These are phyloP conservation scores for Calycopis cecrops DNA, from an alignment of 1,140 invertebrate genomes.

Conservation along the genomic window DNA sequence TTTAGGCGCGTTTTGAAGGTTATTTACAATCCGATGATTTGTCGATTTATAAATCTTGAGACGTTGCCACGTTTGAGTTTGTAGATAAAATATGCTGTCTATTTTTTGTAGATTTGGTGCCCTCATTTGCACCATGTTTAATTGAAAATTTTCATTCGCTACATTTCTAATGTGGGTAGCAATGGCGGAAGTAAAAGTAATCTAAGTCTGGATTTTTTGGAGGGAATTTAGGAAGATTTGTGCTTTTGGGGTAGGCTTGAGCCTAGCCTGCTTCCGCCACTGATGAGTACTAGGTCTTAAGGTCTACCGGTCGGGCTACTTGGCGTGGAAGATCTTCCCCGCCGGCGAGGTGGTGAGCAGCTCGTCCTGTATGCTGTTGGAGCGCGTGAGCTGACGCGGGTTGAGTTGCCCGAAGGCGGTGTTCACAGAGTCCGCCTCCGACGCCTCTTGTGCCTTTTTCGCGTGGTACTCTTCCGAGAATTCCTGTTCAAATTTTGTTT, in stretches of 20 bases:
- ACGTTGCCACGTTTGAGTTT: no score
- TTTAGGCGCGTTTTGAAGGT: no score
- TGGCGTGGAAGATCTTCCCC: slow-evolving; percentile 25
- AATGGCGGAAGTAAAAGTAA: no score
- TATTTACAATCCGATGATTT: no score
- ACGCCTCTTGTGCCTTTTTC: slow-evolving; percentile 76
- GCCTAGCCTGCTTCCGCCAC: not conserved
- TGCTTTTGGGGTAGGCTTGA: not conserved
- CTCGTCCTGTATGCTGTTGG: slow-evolving; percentile 89
- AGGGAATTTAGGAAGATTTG: not conserved
- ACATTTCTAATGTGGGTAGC: no score
- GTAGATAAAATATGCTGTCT: no score
- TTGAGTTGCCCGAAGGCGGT: slow-evolving; percentile 73
- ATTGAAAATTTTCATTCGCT: no score
- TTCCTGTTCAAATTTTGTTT: slow-evolving; percentile 65
- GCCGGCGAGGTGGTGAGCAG: slow-evolving; percentile 77
- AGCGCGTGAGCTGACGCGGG: slow-evolving; percentile 79
- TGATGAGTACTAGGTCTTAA: slow-evolving; percentile 4
- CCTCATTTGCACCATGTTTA: no score
- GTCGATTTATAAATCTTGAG: no score
- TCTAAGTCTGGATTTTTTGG: no score
- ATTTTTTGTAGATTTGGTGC: no score
- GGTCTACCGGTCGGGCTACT: not conserved
- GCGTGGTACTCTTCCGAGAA: slow-evolving; percentile 86
- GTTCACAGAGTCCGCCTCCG: slow-evolving; percentile 75